Percentiles rank a stretch among this genome's conserved stretches.
These are phyloP conservation scores for Megastigmus dorsalis DNA, from an alignment of 2,888 invertebrate genomes.

Conservation along the genomic window DNA sequence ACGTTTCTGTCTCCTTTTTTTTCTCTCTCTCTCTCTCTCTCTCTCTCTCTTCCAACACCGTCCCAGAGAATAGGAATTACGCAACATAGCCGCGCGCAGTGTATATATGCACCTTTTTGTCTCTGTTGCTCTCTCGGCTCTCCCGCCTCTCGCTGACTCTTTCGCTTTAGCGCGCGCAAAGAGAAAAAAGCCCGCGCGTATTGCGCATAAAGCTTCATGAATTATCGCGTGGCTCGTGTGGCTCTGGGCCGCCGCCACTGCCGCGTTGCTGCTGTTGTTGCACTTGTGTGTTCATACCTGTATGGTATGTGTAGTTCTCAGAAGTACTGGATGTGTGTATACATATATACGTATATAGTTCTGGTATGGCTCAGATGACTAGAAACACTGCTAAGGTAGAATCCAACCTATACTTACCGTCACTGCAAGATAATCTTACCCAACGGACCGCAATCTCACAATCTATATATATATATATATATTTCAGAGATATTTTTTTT, in stretches of 20 bases:
- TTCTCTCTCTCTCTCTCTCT: no score
- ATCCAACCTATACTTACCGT: conserved; percentile 69
- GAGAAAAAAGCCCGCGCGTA: conserved; percentile 21
- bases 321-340: background rate
- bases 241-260: no score
- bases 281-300: no score
- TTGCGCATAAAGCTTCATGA: conserved; percentile 59
- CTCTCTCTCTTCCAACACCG: no score
- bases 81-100: conserved; percentile 6
- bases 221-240: conserved; percentile 63
- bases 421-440: conserved; percentile 66
- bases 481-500: background rate
- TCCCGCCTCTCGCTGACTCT: background rate
- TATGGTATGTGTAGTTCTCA: background rate
- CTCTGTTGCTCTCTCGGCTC: conserved; percentile 28
- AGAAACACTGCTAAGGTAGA: conserved; percentile 51
- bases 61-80: conserved; percentile 38
- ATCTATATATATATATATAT: background rate
- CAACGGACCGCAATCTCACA: conserved; percentile 61
- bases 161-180: background rate
- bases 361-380: conserved; percentile 49
- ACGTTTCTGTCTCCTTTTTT: no score
- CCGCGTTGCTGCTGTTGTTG: conserved; percentile 36
- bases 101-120: conserved; percentile 55
- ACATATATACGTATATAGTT: background rate